These are phyloP conservation scores for Vireo griseus DNA, from an alignment of 2,797 vertebrate genomes.

Conservation along the genomic window DNA sequence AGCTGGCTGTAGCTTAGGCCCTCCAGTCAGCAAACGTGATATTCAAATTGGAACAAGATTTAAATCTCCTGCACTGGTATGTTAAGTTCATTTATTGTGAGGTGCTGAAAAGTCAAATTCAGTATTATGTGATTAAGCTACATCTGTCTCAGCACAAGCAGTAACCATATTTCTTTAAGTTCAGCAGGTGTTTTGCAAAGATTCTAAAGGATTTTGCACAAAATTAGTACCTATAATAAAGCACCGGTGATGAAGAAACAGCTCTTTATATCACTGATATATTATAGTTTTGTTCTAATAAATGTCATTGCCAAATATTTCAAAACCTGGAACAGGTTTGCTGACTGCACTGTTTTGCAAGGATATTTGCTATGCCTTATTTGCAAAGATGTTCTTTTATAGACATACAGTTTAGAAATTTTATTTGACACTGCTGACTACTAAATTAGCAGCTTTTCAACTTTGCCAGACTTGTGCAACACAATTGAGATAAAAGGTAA, in stretches of 20 bases:
- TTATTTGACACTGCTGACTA: slow-evolving; percentile 78
- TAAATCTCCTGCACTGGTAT: slow-evolving; percentile 56
- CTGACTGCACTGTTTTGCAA: slow-evolving; percentile 78
- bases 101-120: slow-evolving; percentile 73
- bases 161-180: slow-evolving; percentile 79
- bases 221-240: slow-evolving; percentile 80
- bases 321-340: slow-evolving; percentile 75
- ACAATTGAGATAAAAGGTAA: slow-evolving; percentile 63
- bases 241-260: slow-evolving; percentile 72
- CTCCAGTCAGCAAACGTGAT: slow-evolving; percentile 9
- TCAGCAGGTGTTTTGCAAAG: slow-evolving; percentile 77
- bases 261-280: slow-evolving; percentile 77
- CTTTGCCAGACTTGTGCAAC: slow-evolving; percentile 65
- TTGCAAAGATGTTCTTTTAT: slow-evolving; percentile 77
- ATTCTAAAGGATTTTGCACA: slow-evolving; percentile 73
- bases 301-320: slow-evolving; percentile 80
- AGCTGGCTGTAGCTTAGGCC: slow-evolving; percentile 24
- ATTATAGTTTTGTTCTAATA: slow-evolving; percentile 78
- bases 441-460: slow-evolving; percentile 79
- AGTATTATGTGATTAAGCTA: slow-evolving; percentile 78
- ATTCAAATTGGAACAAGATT: slow-evolving; percentile 67
- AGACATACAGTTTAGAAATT: slow-evolving; percentile 76
- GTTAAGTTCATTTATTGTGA: slow-evolving; percentile 73
- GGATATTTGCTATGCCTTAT: slow-evolving; percentile 74
- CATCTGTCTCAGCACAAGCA: slow-evolving; percentile 75